Evolutionary conservation across 2,797 vertebrate species (phyloP).

Genomic region (Chromis chromis): DNA sequence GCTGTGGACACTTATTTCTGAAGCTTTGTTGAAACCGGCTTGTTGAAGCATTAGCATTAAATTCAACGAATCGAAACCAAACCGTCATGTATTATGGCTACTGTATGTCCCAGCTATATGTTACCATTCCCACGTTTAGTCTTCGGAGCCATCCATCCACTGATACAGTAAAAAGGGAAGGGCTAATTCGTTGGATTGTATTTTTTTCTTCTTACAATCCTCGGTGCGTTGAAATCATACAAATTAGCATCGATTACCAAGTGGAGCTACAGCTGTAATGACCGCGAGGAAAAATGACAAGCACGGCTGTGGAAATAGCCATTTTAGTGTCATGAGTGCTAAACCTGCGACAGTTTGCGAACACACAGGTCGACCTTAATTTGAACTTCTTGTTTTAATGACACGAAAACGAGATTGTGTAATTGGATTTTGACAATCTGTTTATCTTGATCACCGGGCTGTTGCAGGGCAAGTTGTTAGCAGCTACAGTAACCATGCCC

Average conservation of each 20-base stretch:
- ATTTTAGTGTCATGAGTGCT: conserved; percentile 50
- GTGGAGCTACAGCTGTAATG: neutral
- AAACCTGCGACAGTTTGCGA: conserved; percentile 3
- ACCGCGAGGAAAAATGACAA: neutral
- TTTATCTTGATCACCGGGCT: conserved; percentile 75
- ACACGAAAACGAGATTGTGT: conserved; percentile 64
- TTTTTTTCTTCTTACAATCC: neutral
- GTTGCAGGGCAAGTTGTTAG: conserved; percentile 63
- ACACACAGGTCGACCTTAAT: conserved; percentile 23
- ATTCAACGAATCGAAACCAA: conserved; percentile 56
- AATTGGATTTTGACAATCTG: conserved; percentile 82
- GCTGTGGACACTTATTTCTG: neutral
- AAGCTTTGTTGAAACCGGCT: neutral
- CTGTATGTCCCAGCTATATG: conserved; percentile 27
- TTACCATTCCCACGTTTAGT: conserved; percentile 35
- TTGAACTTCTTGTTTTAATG: conserved; percentile 67
- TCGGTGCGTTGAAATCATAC: neutral
- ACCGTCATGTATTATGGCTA: conserved; percentile 12
- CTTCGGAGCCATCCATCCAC: conserved; percentile 9
- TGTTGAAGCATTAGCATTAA: conserved; percentile 1
- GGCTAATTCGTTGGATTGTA: neutral
- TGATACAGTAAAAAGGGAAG: neutral
- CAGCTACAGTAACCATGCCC: conserved; percentile 50
- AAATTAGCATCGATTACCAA: neutral
- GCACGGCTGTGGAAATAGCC: conserved; percentile 42